Conservation (phyloP, 2,113 vertebrate genomes). For the Hemicordylus capensis region DNA sequence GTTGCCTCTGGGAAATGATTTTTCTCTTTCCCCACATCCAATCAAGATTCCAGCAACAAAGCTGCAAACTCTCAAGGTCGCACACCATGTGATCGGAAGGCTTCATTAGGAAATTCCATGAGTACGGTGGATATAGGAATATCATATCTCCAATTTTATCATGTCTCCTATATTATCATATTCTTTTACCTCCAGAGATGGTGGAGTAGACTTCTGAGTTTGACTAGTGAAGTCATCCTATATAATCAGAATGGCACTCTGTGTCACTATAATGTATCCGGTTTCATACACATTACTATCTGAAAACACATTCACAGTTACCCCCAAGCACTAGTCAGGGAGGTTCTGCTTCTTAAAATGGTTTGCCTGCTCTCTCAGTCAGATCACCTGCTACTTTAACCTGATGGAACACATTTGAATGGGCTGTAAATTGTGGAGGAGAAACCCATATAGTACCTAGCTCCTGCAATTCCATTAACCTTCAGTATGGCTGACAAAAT, state of each 20-base stretch:
- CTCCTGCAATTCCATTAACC: constrained; percentile 23
- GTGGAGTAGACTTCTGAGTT: too few relatives aligned
- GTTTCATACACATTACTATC: constrained; percentile 18
- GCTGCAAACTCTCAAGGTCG: constrained; percentile 8
- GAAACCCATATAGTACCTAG: constrained; percentile 44
- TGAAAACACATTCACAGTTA: constrained; percentile 43
- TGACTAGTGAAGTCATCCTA: not conserved
- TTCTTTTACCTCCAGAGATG: not conserved
- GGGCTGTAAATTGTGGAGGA: constrained; percentile 30
- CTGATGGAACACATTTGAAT: constrained; percentile 44
- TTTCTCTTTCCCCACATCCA: not conserved
- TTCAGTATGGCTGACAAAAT: constrained; percentile 30
- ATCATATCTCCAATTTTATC: too few relatives aligned
- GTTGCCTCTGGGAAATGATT: not conserved
- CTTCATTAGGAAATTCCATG: not conserved
- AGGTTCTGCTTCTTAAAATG: constrained; percentile 32
- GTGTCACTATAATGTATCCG: not conserved
- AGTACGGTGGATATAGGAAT: constrained; percentile 20
- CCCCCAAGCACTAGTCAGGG: not conserved
- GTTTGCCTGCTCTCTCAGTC: constrained; percentile 37
- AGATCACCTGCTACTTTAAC: constrained; percentile 21
- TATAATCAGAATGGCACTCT: not conserved
- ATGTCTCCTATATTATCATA: not conserved
- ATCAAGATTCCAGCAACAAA: not conserved
- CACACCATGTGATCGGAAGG: not conserved